Base-by-base conservation (phyloP, 2,888 invertebrate species). In the Pseudolycoriella hygida region DNA sequence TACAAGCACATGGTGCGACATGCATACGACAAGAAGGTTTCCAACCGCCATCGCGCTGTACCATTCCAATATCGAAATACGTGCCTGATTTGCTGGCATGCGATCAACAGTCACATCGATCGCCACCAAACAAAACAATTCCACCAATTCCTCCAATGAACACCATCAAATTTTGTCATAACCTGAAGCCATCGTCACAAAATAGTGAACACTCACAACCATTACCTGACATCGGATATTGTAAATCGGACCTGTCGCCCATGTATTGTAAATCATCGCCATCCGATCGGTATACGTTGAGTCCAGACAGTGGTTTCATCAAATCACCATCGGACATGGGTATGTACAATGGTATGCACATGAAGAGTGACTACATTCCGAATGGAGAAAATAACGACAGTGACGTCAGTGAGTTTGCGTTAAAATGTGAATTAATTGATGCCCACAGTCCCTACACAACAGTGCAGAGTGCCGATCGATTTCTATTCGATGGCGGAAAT, bases 1-100 rank as follows among this genome's bases (percentile, higher is more conserved):
- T 89, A 53, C 76, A 79, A 44, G 65, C 76, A 14, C 88, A 89
- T 62, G 70, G 76, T 37, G 75, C 81, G 1, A 73, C 74, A 12
- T 88, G 88, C 58, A 68, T 78, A n/a, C 58, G 57, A 31, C 55
- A 55, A 4, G 58, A 55, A 30, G 63, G 62, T 20, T 59, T 58
- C 42, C 58, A 58, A 50, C 50, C 60, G 49, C 61, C 63, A 2
- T 17, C 31, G 6, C 31, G 18, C 18, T 34, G 41, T 42, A 34
- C 39, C 14, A 30, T 30, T 14, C 12, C 17, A 5, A 17, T 42
- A 17, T 17, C 38, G 17, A 44, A 64, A 46, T 65, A 62, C 50
- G 54, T 64, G 44, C 51, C 55, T 19, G 60, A 61, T 2, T 50
- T 64, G 48, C 59, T 62, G 41, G 53, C 63, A 42, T 39, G 42